Percentiles rank a stretch among this genome's conserved stretches.
These are phyloP conservation scores for Macquaria ambigua DNA, from an alignment of 2,113 vertebrate species.

Conservation along the genomic window DNA sequence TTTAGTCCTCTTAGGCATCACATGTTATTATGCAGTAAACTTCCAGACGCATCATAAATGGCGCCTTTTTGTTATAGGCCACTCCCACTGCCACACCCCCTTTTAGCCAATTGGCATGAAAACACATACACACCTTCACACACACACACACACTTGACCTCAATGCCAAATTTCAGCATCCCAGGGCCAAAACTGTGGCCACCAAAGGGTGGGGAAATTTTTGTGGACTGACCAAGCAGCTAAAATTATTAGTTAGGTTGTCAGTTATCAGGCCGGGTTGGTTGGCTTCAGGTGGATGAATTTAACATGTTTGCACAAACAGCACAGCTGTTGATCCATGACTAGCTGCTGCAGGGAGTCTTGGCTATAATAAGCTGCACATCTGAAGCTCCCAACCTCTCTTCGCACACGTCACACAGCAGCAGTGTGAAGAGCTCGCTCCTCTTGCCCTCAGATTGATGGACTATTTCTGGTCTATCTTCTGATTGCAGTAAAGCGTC, in stretches of 20 bases:
- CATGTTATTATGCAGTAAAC: not conserved
- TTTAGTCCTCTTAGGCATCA: not conserved
- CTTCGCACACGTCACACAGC: slow-evolving; percentile 6
- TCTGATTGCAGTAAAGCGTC: slow-evolving; percentile 18
- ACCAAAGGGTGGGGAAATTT: no score
- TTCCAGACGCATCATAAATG: no score
- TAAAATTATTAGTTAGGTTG: not conserved
- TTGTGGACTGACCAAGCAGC: no score
- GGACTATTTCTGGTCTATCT: slow-evolving; percentile 22
- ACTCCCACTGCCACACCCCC: no score
- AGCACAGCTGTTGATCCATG: not conserved
- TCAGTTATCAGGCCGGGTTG: not conserved
- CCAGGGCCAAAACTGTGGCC: no score
- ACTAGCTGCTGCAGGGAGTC: slow-evolving; percentile 11
- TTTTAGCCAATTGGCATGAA: no score
- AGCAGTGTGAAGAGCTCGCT: slow-evolving; percentile 4
- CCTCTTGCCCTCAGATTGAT: slow-evolving; percentile 28
- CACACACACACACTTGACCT: no score
- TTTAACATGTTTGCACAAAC: not conserved
- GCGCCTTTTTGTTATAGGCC: no score
- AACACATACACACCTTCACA: no score
- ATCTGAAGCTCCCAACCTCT: slow-evolving; percentile 18
- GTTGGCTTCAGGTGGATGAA: not conserved
- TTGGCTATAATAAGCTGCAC: slow-evolving; percentile 25
- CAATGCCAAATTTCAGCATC: no score